Evolutionary conservation across 2,113 vertebrate genomes (phyloP), one percentile per base, ranked within the genome.

Genomic region (Herpailurus yagouaroundi): DNA sequence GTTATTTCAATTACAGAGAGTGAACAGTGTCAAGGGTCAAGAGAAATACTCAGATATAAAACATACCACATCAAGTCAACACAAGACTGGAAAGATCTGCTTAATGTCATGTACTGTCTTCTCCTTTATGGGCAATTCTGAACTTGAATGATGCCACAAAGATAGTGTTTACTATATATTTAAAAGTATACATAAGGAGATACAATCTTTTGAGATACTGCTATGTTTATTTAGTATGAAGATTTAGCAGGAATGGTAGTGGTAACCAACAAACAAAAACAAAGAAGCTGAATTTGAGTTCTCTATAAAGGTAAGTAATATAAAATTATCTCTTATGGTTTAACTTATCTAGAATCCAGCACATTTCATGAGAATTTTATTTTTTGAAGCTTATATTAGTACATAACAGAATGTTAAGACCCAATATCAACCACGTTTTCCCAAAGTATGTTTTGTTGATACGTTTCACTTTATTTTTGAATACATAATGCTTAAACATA

Each of bases 381-480:
- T 95, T 94, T 81, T n/a, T 91, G 21, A 95, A 38, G 11, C 16
- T 79, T 90, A 7, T 16, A 25, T 89, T 71, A 91, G 79, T 55
- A 68, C 1, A 27, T 21, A 68, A 64, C 7, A 84, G 69, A 85
- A 95, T 52, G 23, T 41, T 50, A 79, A 88, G 29, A 45, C 0
- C 15, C 11, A 77, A 7, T n/a, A 63, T 69, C 21, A 76, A 87
- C 15, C 16, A 13, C 7, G 81, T 50, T 85, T 94, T 71, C 38
- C 11, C 63, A 79, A 83, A 79, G 27, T 13, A 60, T 41, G 13
- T 79, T 90, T 85, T 74, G 63, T 38, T 21, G 2, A 38, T 38
- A n/a, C 23, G 57, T 80, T 96, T 89, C 85, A 81, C 60, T 95
- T 82, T 86, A 12, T 25, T 86, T 95, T 92, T n/a, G 33, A 73